Evolutionary conservation across 2,888 invertebrate species (phyloP).

Genomic region (Epicampocera succincta): DNA sequence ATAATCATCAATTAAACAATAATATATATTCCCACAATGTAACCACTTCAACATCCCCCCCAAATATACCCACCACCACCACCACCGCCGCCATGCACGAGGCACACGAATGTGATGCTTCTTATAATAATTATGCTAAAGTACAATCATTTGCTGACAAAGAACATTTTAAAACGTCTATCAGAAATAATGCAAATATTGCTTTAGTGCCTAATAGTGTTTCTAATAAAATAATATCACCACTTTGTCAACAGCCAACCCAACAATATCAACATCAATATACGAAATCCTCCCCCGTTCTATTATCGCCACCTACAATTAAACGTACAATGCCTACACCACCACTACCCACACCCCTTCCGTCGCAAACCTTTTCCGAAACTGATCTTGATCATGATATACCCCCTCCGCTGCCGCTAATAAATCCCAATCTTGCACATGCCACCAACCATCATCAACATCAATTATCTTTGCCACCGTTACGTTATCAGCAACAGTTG

Average conservation of each 20-base stretch:
- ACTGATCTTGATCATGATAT: constrained; percentile 51
- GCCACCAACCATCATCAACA: constrained; percentile 63
- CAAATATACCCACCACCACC: constrained; percentile 71
- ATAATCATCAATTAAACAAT: constrained; percentile 59
- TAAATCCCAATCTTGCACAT: constrained; percentile 62
- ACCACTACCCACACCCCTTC: constrained; percentile 58
- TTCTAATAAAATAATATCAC: constrained; percentile 63
- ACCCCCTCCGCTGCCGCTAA: constrained; percentile 69
- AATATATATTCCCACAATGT: constrained; percentile 67
- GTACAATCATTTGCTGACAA: constrained; percentile 71
- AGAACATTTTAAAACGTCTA: constrained; percentile 75
- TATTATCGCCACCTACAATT: constrained; percentile 69
- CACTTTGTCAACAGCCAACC: constrained; percentile 66
- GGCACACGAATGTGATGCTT: constrained; percentile 74
- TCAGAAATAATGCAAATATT: constrained; percentile 75
- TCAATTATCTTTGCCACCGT: constrained; percentile 67
- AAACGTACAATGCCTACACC: constrained; percentile 63
- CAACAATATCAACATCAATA: constrained; percentile 65
- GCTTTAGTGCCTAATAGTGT: constrained; percentile 68
- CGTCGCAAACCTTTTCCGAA: constrained; percentile 38
- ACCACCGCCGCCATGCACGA: constrained; percentile 72
- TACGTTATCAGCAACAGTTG: constrained; percentile 64
- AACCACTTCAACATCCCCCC: constrained; percentile 70
- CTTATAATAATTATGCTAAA: constrained; percentile 77
- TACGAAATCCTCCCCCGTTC: constrained; percentile 68